Evolutionary conservation across 2,797 vertebrate species (phyloP).

Genomic region (Ptychadena robeensis): DNA sequence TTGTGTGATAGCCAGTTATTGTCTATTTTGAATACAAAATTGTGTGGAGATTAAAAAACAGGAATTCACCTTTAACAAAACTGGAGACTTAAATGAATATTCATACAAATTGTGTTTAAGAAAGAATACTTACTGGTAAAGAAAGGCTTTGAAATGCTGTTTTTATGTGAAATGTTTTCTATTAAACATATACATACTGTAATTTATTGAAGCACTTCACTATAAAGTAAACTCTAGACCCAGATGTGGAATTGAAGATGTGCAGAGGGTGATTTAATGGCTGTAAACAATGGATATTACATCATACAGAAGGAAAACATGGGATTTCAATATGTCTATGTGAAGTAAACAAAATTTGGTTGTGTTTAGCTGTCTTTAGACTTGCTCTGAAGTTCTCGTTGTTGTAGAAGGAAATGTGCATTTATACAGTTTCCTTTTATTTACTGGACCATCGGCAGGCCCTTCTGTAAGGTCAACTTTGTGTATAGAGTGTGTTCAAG

Average conservation of each 20-base stretch:
- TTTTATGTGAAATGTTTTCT: conserved; percentile 35
- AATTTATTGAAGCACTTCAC: conserved; percentile 25
- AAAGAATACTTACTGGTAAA: background rate
- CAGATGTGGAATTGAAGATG: conserved; percentile 31
- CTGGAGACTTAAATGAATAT: background rate
- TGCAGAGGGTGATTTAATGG: conserved; percentile 31
- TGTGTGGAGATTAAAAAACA: no score
- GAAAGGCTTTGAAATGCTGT: conserved; percentile 4
- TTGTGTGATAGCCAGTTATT: no score
- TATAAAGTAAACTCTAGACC: conserved; percentile 30
- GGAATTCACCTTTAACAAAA: no score
- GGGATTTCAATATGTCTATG: background rate
- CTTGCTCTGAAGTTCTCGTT: background rate
- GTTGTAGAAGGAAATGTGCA: conserved; percentile 37
- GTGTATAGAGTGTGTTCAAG: background rate
- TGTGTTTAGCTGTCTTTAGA: conserved; percentile 1
- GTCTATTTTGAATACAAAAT: no score
- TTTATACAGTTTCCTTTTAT: conserved; percentile 35
- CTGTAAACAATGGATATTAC: conserved; percentile 36
- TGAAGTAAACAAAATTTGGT: conserved; percentile 12
- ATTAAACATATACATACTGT: conserved; percentile 8
- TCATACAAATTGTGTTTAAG: no score
- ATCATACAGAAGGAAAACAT: conserved; percentile 15
- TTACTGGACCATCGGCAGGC: background rate
- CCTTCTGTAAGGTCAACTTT: conserved; percentile 33